Evolutionary conservation across 2,888 invertebrate genomes (phyloP), one percentile per base, ranked within the genome.

Genomic region (Slavum lentiscoides): DNA sequence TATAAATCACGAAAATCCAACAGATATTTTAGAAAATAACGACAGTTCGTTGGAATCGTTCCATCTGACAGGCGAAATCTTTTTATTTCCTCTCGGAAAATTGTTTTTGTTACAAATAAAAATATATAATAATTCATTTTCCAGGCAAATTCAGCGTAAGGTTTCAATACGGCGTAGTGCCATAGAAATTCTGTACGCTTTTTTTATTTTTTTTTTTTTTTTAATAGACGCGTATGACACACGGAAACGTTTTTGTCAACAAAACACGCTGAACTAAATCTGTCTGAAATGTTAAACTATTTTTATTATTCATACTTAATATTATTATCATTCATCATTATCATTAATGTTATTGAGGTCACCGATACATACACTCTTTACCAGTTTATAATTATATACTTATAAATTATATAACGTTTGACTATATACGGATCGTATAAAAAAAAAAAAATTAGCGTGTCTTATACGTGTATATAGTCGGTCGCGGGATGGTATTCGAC

Each of bases 71-170:
- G 74, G 74, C n/a, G 62, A 30, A 39, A 64, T 17, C 9, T 17
- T 62, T 6, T 61, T 17, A 64, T 64, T 64, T 64, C 15, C 53
- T 74, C 37, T 55, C 21, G 30, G 19, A 74, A 37, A 74, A 55
- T 55, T 53, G 39, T 74, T 55, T 64, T 64, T 55, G 39, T 39
- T 74, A 55, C 17, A 66, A 39, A 74, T 53, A 49, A 53, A 72
- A 17, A 70, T 37, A 62, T n/a, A 7, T 15, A n/a, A 7, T 15
- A n/a, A 62, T 73, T 53, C n/a, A 21, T 62, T 73, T 62, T 64
- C 53, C 17, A 62, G 30, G n/a, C 21, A 43, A 72, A 61, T 43
- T 43, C 23, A 15, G 49, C 49, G 49, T 53, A n/a, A 19, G 11
- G 30, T 74, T 74, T 62, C 49, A 74, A 70, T 49, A 53, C 49